These are phyloP conservation scores for Hafferia zeledoni DNA, from an alignment of 2,797 vertebrate genomes.

Conservation along the genomic window DNA sequence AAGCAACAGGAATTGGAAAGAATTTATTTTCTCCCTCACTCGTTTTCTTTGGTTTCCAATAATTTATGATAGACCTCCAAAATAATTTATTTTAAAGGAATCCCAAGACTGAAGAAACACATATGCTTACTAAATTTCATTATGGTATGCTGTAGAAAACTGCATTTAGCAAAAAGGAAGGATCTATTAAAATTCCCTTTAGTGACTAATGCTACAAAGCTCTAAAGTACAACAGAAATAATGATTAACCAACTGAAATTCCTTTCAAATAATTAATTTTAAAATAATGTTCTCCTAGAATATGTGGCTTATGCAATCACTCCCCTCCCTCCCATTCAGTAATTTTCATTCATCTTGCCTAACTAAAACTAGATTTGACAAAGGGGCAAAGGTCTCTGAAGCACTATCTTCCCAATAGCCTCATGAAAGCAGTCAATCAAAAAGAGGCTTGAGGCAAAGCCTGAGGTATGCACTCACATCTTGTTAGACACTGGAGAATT, in stretches of 20 bases:
- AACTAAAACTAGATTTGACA: neutral
- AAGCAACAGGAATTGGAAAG: neutral
- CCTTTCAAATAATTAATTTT: neutral
- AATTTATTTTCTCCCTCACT: neutral
- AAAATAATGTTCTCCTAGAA: neutral
- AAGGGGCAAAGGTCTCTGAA: neutral
- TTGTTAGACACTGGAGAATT: neutral
- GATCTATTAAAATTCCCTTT: neutral
- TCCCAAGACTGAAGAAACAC: neutral
- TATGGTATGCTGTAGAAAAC: neutral
- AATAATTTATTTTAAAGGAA: neutral
- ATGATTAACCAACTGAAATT: neutral
- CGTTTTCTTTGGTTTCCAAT: neutral
- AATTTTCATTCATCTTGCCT: neutral
- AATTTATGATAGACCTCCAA: neutral
- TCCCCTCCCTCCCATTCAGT: neutral
- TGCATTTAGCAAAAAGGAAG: neutral
- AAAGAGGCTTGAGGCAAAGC: neutral
- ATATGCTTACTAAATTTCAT: neutral
- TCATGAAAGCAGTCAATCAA: neutral
- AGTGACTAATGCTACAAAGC: neutral
- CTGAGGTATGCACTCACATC: neutral
- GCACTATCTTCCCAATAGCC: neutral
- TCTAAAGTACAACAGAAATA: neutral
- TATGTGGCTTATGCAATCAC: neutral